Conservation (phyloP, 2,888 invertebrate genomes). For the Chouioia cunea region DNA sequence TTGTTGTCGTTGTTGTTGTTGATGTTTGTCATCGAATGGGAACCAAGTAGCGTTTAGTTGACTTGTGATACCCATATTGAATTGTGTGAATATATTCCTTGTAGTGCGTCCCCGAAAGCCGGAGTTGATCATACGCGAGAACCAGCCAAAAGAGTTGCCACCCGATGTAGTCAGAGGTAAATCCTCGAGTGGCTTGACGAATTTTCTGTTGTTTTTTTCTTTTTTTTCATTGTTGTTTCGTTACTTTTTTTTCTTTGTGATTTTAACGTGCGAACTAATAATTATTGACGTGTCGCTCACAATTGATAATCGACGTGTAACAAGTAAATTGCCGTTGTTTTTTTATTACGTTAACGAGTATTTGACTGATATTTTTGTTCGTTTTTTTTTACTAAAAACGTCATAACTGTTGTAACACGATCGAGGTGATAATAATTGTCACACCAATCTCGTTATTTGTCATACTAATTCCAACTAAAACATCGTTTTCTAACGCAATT, state of each 20-base stretch:
- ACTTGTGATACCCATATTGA: conserved; percentile 6
- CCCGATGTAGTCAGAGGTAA: conserved; percentile 93
- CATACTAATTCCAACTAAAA: no score
- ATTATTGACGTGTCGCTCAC: no score
- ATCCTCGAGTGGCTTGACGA: conserved; percentile 45
- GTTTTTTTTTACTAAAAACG: conserved; percentile 26
- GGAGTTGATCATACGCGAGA: conserved; percentile 92
- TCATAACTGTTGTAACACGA: no score
- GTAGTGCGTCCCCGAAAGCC: conserved; percentile 80
- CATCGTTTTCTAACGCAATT: no score
- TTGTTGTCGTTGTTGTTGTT: no score
- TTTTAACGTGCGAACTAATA: conserved; percentile 12
- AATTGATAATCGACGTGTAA: no score
- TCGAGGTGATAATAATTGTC: no score
- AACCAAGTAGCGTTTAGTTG: no score
- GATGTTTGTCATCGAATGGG: no score
- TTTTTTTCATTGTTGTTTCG: conserved; percentile 12
- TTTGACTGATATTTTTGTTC: neutral
- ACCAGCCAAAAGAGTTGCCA: conserved; percentile 89
- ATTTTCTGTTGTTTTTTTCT: conserved; percentile 13
- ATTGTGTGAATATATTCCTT: conserved; percentile 54
- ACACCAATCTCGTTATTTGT: no score
- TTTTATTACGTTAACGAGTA: neutral
- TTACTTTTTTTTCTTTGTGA: conserved; percentile 22
- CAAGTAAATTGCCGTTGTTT: neutral